These are phyloP conservation scores for Bambusicola thoracicus DNA, from an alignment of 2,113 vertebrate species.

Conservation along the genomic window DNA sequence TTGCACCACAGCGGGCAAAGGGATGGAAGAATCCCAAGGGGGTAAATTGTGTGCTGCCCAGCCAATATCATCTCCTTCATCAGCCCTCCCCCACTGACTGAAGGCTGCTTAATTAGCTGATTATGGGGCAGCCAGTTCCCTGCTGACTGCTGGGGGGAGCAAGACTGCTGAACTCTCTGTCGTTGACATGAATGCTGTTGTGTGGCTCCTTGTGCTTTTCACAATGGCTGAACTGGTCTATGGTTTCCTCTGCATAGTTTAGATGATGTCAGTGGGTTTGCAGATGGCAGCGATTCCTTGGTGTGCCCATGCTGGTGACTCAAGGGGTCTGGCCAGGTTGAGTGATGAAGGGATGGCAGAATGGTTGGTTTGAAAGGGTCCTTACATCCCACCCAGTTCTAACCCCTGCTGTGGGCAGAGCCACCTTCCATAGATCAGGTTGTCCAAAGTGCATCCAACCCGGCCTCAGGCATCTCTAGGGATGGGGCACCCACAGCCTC, in stretches of 20 bases:
- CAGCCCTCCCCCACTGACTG: background rate
- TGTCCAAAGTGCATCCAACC: background rate
- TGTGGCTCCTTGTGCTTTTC: background rate
- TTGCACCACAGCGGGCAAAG: background rate
- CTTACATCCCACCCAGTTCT: background rate
- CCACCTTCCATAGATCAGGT: background rate
- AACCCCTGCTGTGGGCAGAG: background rate
- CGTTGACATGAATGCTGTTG: background rate
- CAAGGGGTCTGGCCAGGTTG: rapidly evolving
- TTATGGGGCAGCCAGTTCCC: background rate
- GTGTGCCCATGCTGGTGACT: background rate
- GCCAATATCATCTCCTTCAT: background rate
- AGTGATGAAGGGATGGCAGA: background rate
- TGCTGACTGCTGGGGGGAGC: background rate
- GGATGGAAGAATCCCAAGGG: background rate
- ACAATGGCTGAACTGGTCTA: rapidly evolving
- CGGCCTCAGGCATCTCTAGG: background rate
- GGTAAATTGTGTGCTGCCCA: background rate
- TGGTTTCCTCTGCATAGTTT: background rate
- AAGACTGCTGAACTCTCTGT: background rate
- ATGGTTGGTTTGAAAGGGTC: background rate
- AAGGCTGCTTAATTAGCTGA: constrained; percentile 29
- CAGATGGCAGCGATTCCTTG: background rate
- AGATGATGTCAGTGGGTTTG: background rate
- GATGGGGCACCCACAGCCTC: background rate